Evolutionary conservation across 2,113 vertebrate genomes (phyloP).

Genomic region (Fulmarus glacialis): DNA sequence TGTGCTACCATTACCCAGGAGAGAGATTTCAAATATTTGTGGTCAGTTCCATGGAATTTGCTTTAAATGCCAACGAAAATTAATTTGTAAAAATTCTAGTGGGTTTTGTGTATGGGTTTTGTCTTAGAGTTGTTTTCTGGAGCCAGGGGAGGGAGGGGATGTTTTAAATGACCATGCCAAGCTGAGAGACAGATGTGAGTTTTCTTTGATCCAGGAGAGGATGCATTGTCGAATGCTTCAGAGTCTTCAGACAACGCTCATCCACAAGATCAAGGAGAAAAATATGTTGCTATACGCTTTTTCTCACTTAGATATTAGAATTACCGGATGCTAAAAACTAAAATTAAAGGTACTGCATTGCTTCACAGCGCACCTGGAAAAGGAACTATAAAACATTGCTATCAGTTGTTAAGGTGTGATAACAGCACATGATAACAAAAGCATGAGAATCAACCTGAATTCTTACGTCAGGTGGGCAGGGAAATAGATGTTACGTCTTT

Average conservation of each 20-base stretch:
- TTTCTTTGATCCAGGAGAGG: slow-evolving; percentile 59
- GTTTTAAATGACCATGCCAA: slow-evolving; percentile 37
- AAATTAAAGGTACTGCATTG: slow-evolving; percentile 24
- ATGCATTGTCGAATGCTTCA: slow-evolving; percentile 20
- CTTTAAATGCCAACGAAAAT: slow-evolving; percentile 40
- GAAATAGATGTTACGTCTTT: slow-evolving; percentile 7
- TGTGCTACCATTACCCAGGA: slow-evolving; percentile 23
- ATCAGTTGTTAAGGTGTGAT: slow-evolving; percentile 41
- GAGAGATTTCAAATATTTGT: slow-evolving; percentile 44
- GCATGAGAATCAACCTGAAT: slow-evolving; percentile 12
- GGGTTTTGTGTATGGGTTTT: slow-evolving; percentile 9
- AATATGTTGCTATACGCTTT: slow-evolving; percentile 16
- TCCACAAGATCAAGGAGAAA: slow-evolving; percentile 48
- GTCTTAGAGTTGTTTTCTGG: slow-evolving; percentile 28
- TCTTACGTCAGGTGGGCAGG: background rate
- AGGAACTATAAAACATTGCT: slow-evolving; percentile 43
- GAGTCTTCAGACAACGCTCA: slow-evolving; percentile 48
- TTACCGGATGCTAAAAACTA: slow-evolving; percentile 60
- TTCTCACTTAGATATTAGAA: slow-evolving; percentile 68
- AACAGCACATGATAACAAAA: slow-evolving; percentile 57
- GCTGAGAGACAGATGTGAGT: slow-evolving; percentile 59
- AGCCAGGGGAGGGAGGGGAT: background rate
- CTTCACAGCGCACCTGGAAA: slow-evolving; percentile 63
- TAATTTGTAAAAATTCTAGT: slow-evolving; percentile 2
- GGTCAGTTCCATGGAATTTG: slow-evolving; percentile 31